Percentiles rank a stretch among this genome's conserved stretches.
These are phyloP conservation scores for Rhinogobius similis DNA, from an alignment of 2,113 vertebrate species.

Conservation along the genomic window DNA sequence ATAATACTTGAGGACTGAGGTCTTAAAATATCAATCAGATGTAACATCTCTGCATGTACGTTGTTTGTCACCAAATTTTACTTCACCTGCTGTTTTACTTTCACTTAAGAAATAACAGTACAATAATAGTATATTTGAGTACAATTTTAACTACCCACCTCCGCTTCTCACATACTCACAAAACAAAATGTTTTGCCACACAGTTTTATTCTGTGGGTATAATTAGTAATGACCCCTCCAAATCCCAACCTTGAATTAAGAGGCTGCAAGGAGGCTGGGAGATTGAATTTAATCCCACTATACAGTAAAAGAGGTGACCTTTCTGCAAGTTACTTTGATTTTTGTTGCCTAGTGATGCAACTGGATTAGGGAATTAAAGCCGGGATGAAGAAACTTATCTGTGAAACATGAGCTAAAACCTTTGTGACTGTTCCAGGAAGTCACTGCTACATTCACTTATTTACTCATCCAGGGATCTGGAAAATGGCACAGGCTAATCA, in stretches of 20 bases:
- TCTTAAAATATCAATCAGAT: background rate
- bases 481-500: slow-evolving; percentile 35
- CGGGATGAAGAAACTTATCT: slow-evolving; percentile 51
- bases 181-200: slow-evolving; percentile 48
- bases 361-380: slow-evolving; percentile 65
- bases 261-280: slow-evolving; percentile 57
- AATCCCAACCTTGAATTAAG: slow-evolving; percentile 63
- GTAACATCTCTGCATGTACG: too few species aligned
- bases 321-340: slow-evolving; percentile 59
- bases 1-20: too few species aligned
- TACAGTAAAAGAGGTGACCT: slow-evolving; percentile 60
- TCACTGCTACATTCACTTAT: slow-evolving; percentile 31
- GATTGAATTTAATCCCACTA: slow-evolving; percentile 68
- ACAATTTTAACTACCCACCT: background rate
- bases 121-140: background rate
- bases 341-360: slow-evolving; percentile 58
- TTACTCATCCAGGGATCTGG: slow-evolving; percentile 22
- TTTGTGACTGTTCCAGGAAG: slow-evolving; percentile 19
- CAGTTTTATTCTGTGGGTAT: slow-evolving; percentile 43
- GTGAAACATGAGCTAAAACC: slow-evolving; percentile 37
- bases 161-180: background rate
- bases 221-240: slow-evolving; percentile 60
- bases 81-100: background rate
- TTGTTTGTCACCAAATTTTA: background rate
- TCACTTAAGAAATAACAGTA: background rate